Base-by-base conservation (phyloP, 1,140 invertebrate genomes). In the Pemphigus obesinymphae region DNA sequence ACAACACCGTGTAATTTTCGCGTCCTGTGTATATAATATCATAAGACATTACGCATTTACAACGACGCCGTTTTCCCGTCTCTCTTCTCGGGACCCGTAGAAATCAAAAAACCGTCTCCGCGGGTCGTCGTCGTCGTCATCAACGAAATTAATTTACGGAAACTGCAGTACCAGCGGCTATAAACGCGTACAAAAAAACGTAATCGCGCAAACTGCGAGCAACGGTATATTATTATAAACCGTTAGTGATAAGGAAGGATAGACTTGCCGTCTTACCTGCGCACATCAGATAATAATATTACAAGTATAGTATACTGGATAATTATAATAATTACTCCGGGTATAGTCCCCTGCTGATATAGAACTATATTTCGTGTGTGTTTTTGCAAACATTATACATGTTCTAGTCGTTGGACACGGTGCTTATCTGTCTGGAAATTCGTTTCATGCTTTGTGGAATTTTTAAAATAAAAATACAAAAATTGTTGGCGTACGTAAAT, bases 331-430 rank as follows among this genome's bases (percentile, higher is more conserved):
- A 48, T 48, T 48, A 15, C 13, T 2, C 45, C 45, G 8, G 45
- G 45, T 48, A 15, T 48, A 48, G 7, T 40, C 37, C 37, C 45
- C 45, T 10, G 45, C 48, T 17, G 48, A 50, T 20, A 50, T 20
- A 20, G 15, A 50, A 50, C 15, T n/a, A 50, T 50, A 17, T n/a
- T n/a, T n/a, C 48, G 17, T 13, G 17, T 4, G 20, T 43, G n/a
- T 45, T 68, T 68, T 68, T 17, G 63, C 63, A 68, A 68, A 68
- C 63, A 40, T 68, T 40, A 31, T 1, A 5, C 20, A 40, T 23
- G 68, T 72, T 72, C 68, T 20, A 45, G 68, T 45, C 68, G 66
- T 43, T n/a, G 23, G 34, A 68, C 68, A 29, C 68, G 68, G 40
- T 72, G 68, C 40, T 72, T 29, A 29, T 45, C 43, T 72, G 43